Percentiles rank a stretch among this genome's conserved stretches.
Evolutionary conservation across 2,113 vertebrate genomes (phyloP).

Genomic region (Oncorhynchus clarkii): DNA sequence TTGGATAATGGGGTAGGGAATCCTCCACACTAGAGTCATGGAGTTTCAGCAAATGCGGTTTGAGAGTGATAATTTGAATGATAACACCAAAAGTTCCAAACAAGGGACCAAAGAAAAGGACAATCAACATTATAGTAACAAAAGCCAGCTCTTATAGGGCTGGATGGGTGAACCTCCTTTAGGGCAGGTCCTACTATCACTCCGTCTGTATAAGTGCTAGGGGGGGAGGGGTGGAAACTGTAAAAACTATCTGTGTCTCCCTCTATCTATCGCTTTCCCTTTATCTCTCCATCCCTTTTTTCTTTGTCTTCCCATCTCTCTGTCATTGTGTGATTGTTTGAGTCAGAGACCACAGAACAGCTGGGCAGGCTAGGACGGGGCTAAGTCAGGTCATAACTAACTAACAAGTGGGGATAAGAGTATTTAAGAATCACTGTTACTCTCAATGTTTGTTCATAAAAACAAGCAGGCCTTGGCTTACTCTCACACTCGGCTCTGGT

Average conservation of each 20-base stretch:
- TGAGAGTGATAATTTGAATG: neutral
- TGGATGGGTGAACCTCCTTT: neutral
- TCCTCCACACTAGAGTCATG: conserved; percentile 26
- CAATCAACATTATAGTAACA: no score
- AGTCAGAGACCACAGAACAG: neutral
- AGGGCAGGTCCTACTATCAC: neutral
- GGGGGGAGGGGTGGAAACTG: neutral
- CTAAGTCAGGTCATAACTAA: no score
- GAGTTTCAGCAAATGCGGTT: neutral
- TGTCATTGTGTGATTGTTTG: neutral
- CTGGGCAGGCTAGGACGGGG: neutral
- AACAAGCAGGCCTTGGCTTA: neutral
- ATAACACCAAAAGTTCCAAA: neutral
- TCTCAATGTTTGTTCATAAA: neutral
- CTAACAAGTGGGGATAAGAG: neutral
- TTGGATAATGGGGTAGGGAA: conserved; percentile 40
- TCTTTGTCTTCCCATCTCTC: neutral
- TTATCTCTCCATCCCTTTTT: neutral
- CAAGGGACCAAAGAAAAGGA: neutral
- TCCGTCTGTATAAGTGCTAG: neutral
- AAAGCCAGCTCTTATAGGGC: neutral
- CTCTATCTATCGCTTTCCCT: neutral
- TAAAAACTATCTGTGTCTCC: neutral
- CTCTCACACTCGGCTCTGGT: neutral
- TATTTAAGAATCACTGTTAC: neutral